Conservation (phyloP, 2,888 invertebrate genomes). For the Clusia tigrina region DNA sequence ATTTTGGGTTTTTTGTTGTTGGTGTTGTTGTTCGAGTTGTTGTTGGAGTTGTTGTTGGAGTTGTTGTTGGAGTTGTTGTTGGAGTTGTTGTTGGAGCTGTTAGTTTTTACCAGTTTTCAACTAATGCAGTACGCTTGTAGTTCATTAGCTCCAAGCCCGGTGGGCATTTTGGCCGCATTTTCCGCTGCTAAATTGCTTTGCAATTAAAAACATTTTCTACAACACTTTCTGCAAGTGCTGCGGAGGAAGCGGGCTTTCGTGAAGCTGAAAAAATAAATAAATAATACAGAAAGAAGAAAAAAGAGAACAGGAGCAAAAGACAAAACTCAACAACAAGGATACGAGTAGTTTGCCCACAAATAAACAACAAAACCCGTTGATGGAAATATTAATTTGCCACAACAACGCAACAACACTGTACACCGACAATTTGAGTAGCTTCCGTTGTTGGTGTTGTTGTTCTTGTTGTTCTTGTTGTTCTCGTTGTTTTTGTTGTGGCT, state of each 20-base stretch:
- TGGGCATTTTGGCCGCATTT: background rate
- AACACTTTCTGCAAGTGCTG: background rate
- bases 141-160: background rate
- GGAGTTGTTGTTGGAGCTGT: too few species aligned
- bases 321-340: background rate
- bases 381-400: too few species aligned
- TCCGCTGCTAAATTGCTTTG: background rate
- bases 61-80: background rate
- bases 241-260: too few species aligned
- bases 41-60: background rate
- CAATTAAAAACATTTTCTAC: conserved; percentile 5
- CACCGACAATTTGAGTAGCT: too few species aligned
- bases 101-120: too few species aligned
- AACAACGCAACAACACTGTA: too few species aligned
- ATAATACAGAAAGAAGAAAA: too few species aligned
- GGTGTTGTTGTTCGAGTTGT: background rate
- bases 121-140: background rate
- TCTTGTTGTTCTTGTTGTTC: too few species aligned
- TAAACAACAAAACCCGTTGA: too few species aligned
- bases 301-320: background rate
- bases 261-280: too few species aligned
- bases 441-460: too few species aligned
- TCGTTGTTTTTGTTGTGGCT: too few species aligned
- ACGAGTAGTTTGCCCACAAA: background rate
- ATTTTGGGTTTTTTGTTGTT: background rate